Evolutionary conservation across 2,797 vertebrate species (phyloP).

Genomic region (Ptychobarbus kaznakovi): DNA sequence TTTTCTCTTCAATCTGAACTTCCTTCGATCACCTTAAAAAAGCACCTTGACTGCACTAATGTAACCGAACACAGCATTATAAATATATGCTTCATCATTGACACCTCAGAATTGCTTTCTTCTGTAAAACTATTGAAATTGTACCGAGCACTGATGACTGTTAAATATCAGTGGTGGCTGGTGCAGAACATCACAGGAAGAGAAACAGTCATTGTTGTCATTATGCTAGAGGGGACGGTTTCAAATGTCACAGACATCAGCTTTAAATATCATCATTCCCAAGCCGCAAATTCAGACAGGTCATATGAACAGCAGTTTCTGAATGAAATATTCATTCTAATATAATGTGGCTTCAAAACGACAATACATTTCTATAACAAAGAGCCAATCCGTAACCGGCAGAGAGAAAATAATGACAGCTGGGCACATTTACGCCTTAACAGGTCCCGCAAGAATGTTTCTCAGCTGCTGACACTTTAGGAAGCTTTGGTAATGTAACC

Average conservation of each 20-base stretch:
- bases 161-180: constrained; percentile 36
- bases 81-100: neutral
- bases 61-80: neutral
- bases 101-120: neutral
- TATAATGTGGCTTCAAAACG: neutral
- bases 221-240: constrained; percentile 44
- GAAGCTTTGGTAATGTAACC: constrained; percentile 4
- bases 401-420: constrained; percentile 41
- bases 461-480: constrained; percentile 39
- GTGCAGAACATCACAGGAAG: constrained; percentile 38
- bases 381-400: constrained; percentile 3
- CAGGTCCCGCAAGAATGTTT: constrained; percentile 36
- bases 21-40: neutral
- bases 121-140: neutral
- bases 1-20: neutral
- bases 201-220: constrained; percentile 40
- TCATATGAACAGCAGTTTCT: constrained; percentile 19
- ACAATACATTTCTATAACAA: neutral
- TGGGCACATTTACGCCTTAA: constrained; percentile 18
- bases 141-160: neutral
- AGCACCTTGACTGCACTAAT: neutral
- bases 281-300: constrained; percentile 27
- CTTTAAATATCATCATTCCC: constrained; percentile 46
- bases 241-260: constrained; percentile 53
- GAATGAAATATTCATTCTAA: constrained; percentile 16